These are phyloP conservation scores for Atrichornis clamosus DNA, from an alignment of 2,113 vertebrate species.

Conservation along the genomic window DNA sequence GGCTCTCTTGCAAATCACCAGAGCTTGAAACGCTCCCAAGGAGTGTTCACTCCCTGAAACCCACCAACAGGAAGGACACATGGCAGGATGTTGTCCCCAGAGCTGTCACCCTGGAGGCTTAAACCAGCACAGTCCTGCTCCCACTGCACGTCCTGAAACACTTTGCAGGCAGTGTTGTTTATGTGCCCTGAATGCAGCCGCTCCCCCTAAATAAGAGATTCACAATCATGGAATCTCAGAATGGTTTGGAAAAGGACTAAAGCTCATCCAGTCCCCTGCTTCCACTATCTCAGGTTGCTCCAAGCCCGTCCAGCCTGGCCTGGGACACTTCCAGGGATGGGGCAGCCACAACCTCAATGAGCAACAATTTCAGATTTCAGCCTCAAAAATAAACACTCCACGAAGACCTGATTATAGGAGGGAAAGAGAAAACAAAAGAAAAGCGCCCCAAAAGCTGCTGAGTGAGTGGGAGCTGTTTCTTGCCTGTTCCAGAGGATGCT, in stretches of 20 bases:
- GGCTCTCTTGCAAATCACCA: no score
- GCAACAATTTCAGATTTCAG: not conserved
- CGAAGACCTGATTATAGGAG: not conserved
- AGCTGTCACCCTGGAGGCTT: not conserved
- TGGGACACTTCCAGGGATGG: not conserved
- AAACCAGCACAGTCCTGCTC: not conserved
- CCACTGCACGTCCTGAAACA: not conserved
- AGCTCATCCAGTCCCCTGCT: not conserved
- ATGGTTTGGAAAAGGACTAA: not conserved
- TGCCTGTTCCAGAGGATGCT: not conserved
- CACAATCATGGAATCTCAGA: no score
- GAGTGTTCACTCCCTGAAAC: no score
- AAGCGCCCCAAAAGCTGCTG: not conserved
- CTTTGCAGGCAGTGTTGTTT: not conserved
- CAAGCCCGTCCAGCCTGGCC: not conserved
- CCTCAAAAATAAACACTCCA: not conserved
- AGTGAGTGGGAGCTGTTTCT: not conserved
- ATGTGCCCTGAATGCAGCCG: not conserved
- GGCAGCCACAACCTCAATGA: not conserved
- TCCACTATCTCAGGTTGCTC: not conserved
- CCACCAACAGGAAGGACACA: accelerated
- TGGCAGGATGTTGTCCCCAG: not conserved
- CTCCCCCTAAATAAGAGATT: not conserved
- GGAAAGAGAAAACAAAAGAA: accelerated
- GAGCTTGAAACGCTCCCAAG: not conserved